Evolutionary conservation across 2,888 invertebrate species (phyloP).

Genomic region (Cryptocheilus praepositus): DNA sequence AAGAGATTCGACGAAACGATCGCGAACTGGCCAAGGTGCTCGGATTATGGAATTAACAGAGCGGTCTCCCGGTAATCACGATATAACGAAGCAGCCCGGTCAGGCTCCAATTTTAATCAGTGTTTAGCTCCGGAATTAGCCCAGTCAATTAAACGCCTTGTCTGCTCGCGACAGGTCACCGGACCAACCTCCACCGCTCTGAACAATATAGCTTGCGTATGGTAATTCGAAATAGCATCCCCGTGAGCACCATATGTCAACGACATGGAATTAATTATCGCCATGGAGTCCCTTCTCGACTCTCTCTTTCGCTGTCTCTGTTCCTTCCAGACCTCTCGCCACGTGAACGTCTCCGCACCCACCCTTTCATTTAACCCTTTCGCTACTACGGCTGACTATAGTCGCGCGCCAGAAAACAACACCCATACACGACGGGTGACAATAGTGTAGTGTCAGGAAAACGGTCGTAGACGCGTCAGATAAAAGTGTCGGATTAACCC

Average conservation of each 20-base stretch:
- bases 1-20: too few species aligned
- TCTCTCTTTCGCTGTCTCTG: slow-evolving; percentile 19
- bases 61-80: slow-evolving; percentile 17
- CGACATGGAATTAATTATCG: slow-evolving; percentile 57
- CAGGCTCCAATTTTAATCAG: slow-evolving; percentile 46
- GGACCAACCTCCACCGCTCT: slow-evolving; percentile 29
- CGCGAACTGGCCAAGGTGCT: too few species aligned
- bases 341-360: too few species aligned
- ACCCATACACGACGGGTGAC: too few species aligned
- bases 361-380: too few species aligned
- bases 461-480: too few species aligned
- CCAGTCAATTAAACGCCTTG: slow-evolving; percentile 54
- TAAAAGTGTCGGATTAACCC: too few species aligned
- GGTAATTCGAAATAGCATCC: slow-evolving; percentile 54
- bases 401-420: too few species aligned
- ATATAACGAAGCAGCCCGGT: slow-evolving; percentile 19
- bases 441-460: too few species aligned
- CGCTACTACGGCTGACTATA: too few species aligned
- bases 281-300: slow-evolving; percentile 33
- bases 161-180: slow-evolving; percentile 48
- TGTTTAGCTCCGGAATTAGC: slow-evolving; percentile 46
- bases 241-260: slow-evolving; percentile 53
- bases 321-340: neutral
- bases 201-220: slow-evolving; percentile 52
- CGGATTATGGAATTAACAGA: neutral